Evolutionary conservation across 2,888 invertebrate genomes (phyloP), one percentile per base, ranked within the genome.

Genomic region (Villa cingulata): DNA sequence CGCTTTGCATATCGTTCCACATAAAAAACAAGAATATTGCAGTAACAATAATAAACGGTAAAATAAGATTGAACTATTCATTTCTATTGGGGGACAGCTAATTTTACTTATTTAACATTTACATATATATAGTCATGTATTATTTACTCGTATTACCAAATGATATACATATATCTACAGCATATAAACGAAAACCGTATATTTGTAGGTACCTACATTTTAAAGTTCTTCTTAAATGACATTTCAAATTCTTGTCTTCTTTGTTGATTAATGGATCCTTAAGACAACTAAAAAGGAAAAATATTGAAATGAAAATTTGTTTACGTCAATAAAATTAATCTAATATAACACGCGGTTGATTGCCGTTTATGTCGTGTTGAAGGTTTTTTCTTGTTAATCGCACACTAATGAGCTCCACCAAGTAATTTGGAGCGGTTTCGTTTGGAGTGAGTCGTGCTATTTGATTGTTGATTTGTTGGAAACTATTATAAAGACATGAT

Each of bases 401-500:
- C n/a, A n/a, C n/a, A n/a, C 32, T 41, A 41, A 41, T 41, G 41
- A 41, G 41, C 19, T 41, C n/a, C 27, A 14, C 41, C 17, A 41
- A 29, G 27, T 41, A 27, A 41, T 41, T 41, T 41, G 27, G 41
- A 7, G 41, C 23, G n/a, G 7, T 23, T 23, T 23, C 23, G 7
- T 23, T 7, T 23, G 5, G 41, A 29, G 17, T 41, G n/a, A 17
- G 16, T 29, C 41, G 18, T 41, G 41, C 29, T 29, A 41, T 16
- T 17, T 5, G 17, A 6, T 23, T 29, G 29, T 27, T 41, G 41
- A 41, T 41, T 41, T 41, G 41, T 41, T 41, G 5, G 17, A 29
- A 27, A 16, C 18, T 27, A 41, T 41, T 41, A 41, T 41, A 29
- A 41, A 41, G 41, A 41, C 41, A 41, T 41, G 41, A 41, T 23